A percentile compares a stretch with the other conserved stretches of the same genome.
These are phyloP conservation scores for Chrysochloris asiatica DNA, from an alignment of 2,113 vertebrate species.

Conservation along the genomic window DNA sequence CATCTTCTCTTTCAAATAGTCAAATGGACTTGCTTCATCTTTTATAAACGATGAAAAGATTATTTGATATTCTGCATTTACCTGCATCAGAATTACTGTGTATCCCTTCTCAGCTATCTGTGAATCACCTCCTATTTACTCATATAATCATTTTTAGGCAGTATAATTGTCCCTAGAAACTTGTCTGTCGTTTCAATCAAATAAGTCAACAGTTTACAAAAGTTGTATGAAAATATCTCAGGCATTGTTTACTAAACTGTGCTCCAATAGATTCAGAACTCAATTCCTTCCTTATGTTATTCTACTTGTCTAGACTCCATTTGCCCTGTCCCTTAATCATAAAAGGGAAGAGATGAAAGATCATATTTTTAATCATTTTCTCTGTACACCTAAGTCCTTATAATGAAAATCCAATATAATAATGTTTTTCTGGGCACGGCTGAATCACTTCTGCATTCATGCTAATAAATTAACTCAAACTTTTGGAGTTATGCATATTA, in stretches of 20 bases:
- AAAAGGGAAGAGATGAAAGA: not conserved
- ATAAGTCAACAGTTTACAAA: not conserved
- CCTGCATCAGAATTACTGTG: not conserved
- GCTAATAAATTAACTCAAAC: conserved; percentile 1
- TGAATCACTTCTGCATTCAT: not conserved
- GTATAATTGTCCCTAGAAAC: not conserved
- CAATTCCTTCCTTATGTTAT: not conserved
- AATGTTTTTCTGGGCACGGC: not conserved
- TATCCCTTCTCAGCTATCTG: not conserved
- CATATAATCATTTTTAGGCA: not conserved
- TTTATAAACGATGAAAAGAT: not conserved
- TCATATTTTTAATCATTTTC: not conserved
- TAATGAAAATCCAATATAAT: not conserved
- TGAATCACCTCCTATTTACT: not conserved
- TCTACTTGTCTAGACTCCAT: not conserved
- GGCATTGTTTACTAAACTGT: not conserved
- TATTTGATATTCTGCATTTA: not conserved
- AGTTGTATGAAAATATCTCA: not conserved
- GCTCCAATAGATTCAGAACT: not conserved
- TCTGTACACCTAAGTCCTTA: not conserved
- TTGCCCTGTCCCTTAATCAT: not conserved
- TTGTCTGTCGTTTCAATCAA: not conserved
- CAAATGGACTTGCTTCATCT: not conserved
- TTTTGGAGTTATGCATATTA: not conserved
- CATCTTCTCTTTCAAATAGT: not conserved